Evolutionary conservation across 1,140 invertebrate species (phyloP), one percentile per base, ranked within the genome.

Genomic region (Cepaea nemoralis): DNA sequence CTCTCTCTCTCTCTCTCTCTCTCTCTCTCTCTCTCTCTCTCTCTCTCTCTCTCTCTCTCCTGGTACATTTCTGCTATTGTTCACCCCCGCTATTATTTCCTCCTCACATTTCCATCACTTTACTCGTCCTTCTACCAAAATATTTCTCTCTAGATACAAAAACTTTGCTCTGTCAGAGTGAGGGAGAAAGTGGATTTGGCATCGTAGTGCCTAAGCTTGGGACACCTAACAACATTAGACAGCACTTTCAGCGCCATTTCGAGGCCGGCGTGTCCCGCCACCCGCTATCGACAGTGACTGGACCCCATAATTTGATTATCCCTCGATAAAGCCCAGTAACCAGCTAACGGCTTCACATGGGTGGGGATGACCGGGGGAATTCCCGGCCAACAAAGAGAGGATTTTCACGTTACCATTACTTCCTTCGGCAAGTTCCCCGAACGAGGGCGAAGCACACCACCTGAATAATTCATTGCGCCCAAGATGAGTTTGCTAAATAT

Each of bases 401-500:
- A 63, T 77, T 77, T 77, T 63, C 48, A 42, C 75, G 75, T 77
- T 77, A 35, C 75, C 59, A 77, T 63, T 33, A 39, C 75, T 77
- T 45, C 40, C 37, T 69, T 79, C 22, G 35, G 31, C 50, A n/a
- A 74, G 71, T 39, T 35, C 22, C n/a, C 42, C 69, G 40, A 48
- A n/a, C 1, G 71, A 74, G 42, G 71, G 71, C 2, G 42, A 50
- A 74, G 33, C 55, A 22, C 55, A 22, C 14, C 19, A 77, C 48
- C 75, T 77, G 75, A 77, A 77, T 77, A 63, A 77, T 77, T 77
- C 55, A 77, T 77, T 2, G 50, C n/a, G 31, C 35, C 50, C 50
- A 77, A 77, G 75, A 77, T 77, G 75, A 77, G 75, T 77, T 77
- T 59, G 75, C 55, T 77, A 63, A 77, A 63, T 77, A 77, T 77